phyloP scores from a whole-genome alignment of 2,113 vertebrate species.

The Ceyx melanurus region DNA sequence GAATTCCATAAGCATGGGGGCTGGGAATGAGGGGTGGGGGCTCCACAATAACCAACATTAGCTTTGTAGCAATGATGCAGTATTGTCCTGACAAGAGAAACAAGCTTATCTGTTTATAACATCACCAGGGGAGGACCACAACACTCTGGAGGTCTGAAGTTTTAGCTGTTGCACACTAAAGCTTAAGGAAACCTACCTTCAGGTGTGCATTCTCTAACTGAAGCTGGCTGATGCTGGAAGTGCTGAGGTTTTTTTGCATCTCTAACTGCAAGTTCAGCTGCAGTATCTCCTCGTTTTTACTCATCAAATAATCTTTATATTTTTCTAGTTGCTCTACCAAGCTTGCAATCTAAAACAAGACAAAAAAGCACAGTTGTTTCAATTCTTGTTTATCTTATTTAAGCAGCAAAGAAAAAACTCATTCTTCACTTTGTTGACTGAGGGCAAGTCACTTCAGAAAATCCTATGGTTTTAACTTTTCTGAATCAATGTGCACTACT shows the following conservation, averaged over 20 bases:
- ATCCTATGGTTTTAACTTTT: not conserved
- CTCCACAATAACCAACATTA: not conserved
- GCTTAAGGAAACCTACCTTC: slow-evolving; percentile 72
- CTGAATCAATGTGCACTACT: not conserved
- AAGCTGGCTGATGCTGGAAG: slow-evolving; percentile 69
- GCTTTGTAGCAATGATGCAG: not conserved
- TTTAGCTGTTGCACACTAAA: not conserved
- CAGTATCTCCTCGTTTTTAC: slow-evolving; percentile 80
- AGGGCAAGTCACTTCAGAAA: not conserved
- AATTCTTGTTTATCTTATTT: not conserved
- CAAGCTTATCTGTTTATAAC: not conserved
- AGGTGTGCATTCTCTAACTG: slow-evolving; percentile 75
- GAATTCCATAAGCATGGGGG: not conserved
- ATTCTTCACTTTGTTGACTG: not conserved
- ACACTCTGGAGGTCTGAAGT: not conserved
- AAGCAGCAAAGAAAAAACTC: not conserved
- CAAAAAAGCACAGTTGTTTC: not conserved
- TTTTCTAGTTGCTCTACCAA: slow-evolving; percentile 80
- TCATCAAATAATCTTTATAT: slow-evolving; percentile 76
- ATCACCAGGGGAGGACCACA: not conserved
- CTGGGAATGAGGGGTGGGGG: fast-evolving
- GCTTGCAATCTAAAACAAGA: slow-evolving; percentile 74
- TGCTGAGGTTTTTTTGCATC: slow-evolving; percentile 66
- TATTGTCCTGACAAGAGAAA: not conserved
- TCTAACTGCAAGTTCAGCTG: slow-evolving; percentile 83